Percentiles rank a stretch among this genome's conserved stretches.
These are phyloP conservation scores for Dicyrtomina minuta DNA, from an alignment of 2,888 invertebrate species.

Conservation along the genomic window DNA sequence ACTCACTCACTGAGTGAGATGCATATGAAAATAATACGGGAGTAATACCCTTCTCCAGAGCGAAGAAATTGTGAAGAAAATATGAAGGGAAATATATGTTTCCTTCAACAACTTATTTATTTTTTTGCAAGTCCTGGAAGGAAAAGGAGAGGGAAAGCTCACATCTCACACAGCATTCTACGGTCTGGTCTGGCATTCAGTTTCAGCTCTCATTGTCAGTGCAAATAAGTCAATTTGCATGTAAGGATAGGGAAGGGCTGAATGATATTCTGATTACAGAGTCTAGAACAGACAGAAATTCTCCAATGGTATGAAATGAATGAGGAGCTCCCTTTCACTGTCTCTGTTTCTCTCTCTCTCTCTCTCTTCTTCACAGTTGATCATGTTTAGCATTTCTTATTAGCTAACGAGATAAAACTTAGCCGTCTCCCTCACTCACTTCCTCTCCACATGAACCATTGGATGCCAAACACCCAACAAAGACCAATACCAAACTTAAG, in stretches of 20 bases:
- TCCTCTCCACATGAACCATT: not conserved
- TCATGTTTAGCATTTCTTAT: conserved; percentile 44
- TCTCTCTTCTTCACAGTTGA: conserved; percentile 32
- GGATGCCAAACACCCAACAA: no score
- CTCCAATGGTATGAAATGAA: conserved; percentile 41
- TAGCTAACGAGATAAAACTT: conserved; percentile 33
- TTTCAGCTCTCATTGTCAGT: conserved; percentile 14
- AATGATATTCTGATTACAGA: conserved; percentile 39
- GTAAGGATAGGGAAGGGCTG: conserved; percentile 29
- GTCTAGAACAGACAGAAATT: conserved; percentile 40
- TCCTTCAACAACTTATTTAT: conserved; percentile 24
- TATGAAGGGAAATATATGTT: not conserved
- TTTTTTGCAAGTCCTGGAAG: conserved; percentile 10
- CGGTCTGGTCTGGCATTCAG: conserved; percentile 30
- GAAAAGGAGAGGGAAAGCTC: conserved; percentile 1
- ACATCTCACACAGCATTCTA: no score
- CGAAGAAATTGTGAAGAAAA: no score
- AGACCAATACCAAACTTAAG: no score
- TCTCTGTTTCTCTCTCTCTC: no score
- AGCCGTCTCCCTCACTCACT: not conserved
- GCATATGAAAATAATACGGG: no score
- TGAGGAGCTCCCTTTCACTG: no score
- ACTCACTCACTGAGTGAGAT: no score
- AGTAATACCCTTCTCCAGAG: no score
- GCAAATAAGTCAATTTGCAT: conserved; percentile 44